Evolutionary conservation across 2,797 vertebrate species (phyloP).

Genomic region (Hylomyscus alleni): DNA sequence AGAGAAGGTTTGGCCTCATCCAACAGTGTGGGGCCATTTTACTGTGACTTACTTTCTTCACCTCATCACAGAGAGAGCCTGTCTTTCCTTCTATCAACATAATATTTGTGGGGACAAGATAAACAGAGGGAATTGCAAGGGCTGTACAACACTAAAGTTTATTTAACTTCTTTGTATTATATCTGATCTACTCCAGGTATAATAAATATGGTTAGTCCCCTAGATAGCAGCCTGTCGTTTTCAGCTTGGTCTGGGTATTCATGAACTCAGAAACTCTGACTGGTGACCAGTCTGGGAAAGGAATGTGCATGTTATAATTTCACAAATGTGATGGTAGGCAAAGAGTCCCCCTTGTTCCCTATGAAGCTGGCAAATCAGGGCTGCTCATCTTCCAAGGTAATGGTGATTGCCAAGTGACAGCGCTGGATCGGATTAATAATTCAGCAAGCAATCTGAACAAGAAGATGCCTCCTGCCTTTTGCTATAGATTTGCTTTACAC

Average conservation of each 20-base stretch:
- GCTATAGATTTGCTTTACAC: conserved; percentile 23
- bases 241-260: background rate
- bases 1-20: background rate
- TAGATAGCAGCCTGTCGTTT: conserved; percentile 2
- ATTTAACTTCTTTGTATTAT: background rate
- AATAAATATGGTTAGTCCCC: background rate
- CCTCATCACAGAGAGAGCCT: background rate
- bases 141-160: background rate
- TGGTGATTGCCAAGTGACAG: background rate
- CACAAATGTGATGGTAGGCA: background rate
- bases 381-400: background rate
- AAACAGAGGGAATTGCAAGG: background rate
- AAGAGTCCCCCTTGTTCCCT: background rate
- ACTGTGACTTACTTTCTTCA: background rate
- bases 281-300: background rate
- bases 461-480: conserved; percentile 7
- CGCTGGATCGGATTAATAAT: conserved; percentile 8
- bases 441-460: background rate
- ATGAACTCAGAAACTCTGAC: conserved; percentile 15
- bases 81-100: background rate
- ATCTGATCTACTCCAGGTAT: background rate
- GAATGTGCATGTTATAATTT: background rate
- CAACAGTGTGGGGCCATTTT: background rate
- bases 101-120: background rate
- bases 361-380: background rate